Conservation (phyloP, 1,140 invertebrate genomes). For the Drosophila sucinea region DNA sequence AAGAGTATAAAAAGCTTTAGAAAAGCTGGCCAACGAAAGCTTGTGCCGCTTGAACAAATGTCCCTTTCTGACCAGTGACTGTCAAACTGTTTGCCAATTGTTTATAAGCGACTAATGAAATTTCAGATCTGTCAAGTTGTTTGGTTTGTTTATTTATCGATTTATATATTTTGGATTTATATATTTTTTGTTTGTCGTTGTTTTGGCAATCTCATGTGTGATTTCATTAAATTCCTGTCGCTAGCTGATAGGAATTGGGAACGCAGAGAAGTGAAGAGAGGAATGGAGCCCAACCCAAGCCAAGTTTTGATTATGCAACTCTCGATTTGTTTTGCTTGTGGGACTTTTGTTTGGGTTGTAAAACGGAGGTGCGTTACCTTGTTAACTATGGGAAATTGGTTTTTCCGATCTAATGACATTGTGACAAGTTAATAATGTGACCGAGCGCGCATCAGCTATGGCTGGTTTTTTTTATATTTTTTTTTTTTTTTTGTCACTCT, state of each 20-base stretch:
- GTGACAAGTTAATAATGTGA: constrained; percentile 57
- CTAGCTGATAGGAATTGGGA: constrained; percentile 30
- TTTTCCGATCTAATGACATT: constrained; percentile 37
- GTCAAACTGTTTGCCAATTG: constrained; percentile 11
- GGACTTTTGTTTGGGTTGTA: constrained; percentile 48
- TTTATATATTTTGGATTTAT: constrained; percentile 14
- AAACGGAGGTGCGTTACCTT: constrained; percentile 60
- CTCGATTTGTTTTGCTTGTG: constrained; percentile 9
- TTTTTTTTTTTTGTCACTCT: constrained; percentile 27
- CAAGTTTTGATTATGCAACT: constrained; percentile 61
- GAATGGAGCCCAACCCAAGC: constrained; percentile 33
- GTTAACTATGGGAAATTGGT: constrained; percentile 52
- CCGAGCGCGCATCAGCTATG: constrained; percentile 10
- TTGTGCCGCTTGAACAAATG: too few species aligned
- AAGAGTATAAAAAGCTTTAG: too few species aligned
- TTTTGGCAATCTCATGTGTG: constrained; percentile 3
- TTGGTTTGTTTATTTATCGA: constrained; percentile 46
- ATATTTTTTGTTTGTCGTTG: constrained; percentile 33
- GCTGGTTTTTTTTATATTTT: neutral
- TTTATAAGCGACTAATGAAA: constrained; percentile 35
- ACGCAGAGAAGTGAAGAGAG: constrained; percentile 12
- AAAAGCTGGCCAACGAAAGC: too few species aligned
- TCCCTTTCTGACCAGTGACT: constrained; percentile 17
- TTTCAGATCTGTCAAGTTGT: constrained; percentile 31
- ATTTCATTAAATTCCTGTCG: constrained; percentile 59